Evolutionary conservation across 2,113 vertebrate species (phyloP).

Genomic region (Oreochromis spilurus): DNA sequence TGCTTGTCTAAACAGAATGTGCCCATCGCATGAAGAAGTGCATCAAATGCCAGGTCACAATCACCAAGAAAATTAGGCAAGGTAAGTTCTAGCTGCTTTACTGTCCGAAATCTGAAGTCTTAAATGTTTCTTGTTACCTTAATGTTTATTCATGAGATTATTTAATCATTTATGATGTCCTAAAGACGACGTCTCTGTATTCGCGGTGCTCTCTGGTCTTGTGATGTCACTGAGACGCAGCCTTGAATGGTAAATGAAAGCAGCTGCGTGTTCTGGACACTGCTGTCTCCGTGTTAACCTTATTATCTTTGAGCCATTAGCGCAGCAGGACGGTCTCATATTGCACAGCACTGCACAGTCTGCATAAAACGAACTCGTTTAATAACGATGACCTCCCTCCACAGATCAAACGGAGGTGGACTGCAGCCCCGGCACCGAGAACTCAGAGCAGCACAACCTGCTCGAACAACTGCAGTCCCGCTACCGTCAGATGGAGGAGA

Average conservation of each 20-base stretch:
- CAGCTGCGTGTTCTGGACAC: neutral
- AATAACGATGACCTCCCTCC: neutral
- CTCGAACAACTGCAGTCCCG: constrained; percentile 97
- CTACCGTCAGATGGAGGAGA: constrained; percentile 97
- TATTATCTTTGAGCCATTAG: neutral
- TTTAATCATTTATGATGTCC: neutral
- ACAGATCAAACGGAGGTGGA: constrained; percentile 92
- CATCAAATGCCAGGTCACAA: constrained; percentile 95
- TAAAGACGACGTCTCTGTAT: neutral
- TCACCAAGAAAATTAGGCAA: constrained; percentile 92
- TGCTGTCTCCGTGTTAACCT: neutral
- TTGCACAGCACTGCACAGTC: neutral
- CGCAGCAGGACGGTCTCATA: neutral
- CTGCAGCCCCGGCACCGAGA: constrained; percentile 75
- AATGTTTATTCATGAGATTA: neutral
- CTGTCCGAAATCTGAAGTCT: neutral
- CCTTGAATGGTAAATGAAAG: neutral
- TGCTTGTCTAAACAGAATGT: constrained; percentile 78
- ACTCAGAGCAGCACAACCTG: constrained; percentile 87
- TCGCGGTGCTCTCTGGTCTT: neutral
- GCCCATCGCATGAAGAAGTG: constrained; percentile 98
- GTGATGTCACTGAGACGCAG: neutral
- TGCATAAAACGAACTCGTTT: neutral
- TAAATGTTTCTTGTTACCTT: neutral
- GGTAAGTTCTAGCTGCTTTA: constrained; percentile 67